Percentiles rank a stretch among this genome's conserved stretches.
phyloP scores from a whole-genome alignment of 1,140 invertebrate genomes.

The Globodera ellingtonae region DNA sequence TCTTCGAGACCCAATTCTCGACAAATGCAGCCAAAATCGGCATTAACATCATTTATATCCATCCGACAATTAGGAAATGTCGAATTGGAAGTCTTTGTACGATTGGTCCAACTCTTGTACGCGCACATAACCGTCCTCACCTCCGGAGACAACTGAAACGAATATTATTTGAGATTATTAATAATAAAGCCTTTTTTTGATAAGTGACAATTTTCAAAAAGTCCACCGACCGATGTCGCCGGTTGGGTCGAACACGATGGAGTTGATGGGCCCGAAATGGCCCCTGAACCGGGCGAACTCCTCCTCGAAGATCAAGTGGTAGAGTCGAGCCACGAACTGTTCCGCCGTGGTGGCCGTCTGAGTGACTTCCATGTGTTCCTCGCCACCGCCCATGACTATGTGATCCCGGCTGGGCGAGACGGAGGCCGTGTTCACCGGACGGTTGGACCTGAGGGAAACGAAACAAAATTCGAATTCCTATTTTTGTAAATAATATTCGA shows the following conservation, averaged over 20 bases:
- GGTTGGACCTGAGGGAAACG: slow-evolving; percentile 51
- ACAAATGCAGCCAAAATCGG: neutral
- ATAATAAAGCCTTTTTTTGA: no score
- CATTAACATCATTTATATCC: neutral
- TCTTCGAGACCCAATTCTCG: neutral
- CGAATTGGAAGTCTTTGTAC: slow-evolving; percentile 93
- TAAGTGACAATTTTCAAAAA: no score
- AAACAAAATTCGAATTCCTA: neutral
- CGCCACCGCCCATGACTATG: slow-evolving; percentile 63
- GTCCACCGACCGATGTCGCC: slow-evolving; percentile 72
- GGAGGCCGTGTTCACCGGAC: slow-evolving; percentile 64
- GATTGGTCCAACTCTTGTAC: slow-evolving; percentile 92
- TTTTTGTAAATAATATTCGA: slow-evolving; percentile 1
- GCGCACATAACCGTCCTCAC: slow-evolving; percentile 96
- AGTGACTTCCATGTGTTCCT: slow-evolving; percentile 77
- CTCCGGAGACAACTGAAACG: slow-evolving; percentile 81
- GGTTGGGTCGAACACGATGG: slow-evolving; percentile 94
- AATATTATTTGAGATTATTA: no score
- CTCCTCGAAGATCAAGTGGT: slow-evolving; percentile 98
- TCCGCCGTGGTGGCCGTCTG: slow-evolving; percentile 90
- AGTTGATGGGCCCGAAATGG: slow-evolving; percentile 99
- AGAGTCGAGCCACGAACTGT: slow-evolving; percentile 97
- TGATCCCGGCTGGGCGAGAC: slow-evolving; percentile 64
- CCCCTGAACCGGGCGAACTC: slow-evolving; percentile 92
- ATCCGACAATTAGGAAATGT: slow-evolving; percentile 24